phyloP scores from a whole-genome alignment of 2,113 vertebrate genomes.

The human region GRCh38 chr11:25867001-25867500 shows the following conservation, averaged over 20 bases:
- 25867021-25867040: not conserved
- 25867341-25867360: not conserved
- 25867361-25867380: not conserved
- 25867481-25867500: not conserved
- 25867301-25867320: not conserved
- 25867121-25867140: not conserved
- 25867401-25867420: not conserved
- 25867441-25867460: not conserved
- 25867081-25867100: not conserved
- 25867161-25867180: not conserved
- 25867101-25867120: not conserved
- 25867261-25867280: not conserved
- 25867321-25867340: not conserved
- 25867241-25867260: not conserved
- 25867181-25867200: not conserved
- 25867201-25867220: conserved; percentile 4
- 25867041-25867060: not conserved
- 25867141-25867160: not conserved
- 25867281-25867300: not conserved
- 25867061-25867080: not conserved
- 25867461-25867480: not conserved
- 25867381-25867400: not conserved
- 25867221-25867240: not conserved
- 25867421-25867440: not conserved
- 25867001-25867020: not conserved